phyloP scores from a whole-genome alignment of 1,140 invertebrate genomes.

The Maconellicoccus hirsutus region DNA sequence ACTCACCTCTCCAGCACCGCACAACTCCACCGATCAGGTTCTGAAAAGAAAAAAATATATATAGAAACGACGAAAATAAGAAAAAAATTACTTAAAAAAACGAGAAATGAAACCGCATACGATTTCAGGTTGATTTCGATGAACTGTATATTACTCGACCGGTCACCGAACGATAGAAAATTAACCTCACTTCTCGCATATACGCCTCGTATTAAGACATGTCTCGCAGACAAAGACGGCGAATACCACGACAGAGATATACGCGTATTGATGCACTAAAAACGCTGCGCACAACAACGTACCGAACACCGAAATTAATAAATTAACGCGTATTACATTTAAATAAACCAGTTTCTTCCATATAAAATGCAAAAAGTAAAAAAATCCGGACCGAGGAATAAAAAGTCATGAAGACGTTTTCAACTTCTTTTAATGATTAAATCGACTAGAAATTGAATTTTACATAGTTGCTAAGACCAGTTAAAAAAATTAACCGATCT shows the following conservation, averaged over 20 bases:
- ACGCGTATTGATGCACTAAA: not conserved
- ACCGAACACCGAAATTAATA: not conserved
- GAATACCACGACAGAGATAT: no score
- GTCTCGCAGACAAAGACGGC: no score
- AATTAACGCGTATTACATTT: slow-evolving; percentile 9
- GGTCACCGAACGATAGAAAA: not conserved
- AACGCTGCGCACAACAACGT: not conserved
- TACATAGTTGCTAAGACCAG: slow-evolving; percentile 3
- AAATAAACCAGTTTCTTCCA: not conserved
- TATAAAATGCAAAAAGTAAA: not conserved
- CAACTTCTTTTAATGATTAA: not conserved
- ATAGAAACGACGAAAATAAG: no score
- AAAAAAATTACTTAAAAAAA: no score
- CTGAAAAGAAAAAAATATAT: no score
- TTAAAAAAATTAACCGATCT: not conserved
- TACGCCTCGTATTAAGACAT: no score
- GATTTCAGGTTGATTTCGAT: not conserved
- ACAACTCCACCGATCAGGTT: no score
- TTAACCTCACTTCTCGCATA: not conserved
- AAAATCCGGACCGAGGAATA: not conserved
- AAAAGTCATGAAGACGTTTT: not conserved
- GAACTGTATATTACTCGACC: not conserved
- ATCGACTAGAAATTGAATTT: not conserved
- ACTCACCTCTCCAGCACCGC: no score
- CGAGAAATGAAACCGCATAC: not conserved